These are phyloP conservation scores for Cichlasoma orientale DNA, from an alignment of 2,797 vertebrate genomes.

Conservation along the genomic window DNA sequence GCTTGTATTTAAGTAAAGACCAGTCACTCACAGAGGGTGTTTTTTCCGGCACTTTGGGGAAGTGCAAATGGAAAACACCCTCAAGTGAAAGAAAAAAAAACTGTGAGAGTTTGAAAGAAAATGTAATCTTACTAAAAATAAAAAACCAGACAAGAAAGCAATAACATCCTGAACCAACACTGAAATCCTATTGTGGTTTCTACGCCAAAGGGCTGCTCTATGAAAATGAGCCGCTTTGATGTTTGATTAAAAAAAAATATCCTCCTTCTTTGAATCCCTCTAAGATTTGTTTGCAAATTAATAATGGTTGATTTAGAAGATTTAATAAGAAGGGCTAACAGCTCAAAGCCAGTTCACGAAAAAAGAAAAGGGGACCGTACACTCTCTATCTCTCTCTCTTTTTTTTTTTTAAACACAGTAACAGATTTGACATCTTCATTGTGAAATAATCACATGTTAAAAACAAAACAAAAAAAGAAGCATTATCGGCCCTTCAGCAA, in stretches of 20 bases:
- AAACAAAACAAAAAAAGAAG: background rate
- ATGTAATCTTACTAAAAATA: conserved; percentile 62
- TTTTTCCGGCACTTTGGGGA: conserved; percentile 46
- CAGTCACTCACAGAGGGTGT: conserved; percentile 47
- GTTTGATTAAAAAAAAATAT: conserved; percentile 76
- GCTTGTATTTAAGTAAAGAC: conserved; percentile 60
- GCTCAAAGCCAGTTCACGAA: conserved; percentile 30
- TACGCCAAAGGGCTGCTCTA: conserved; percentile 59
- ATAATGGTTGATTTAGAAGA: conserved; percentile 61
- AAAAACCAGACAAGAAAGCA: conserved; percentile 57
- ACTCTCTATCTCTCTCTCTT: background rate
- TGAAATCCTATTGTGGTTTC: conserved; percentile 58
- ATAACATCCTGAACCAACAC: conserved; percentile 65
- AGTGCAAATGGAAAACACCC: conserved; percentile 69
- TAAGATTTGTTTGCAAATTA: conserved; percentile 67
- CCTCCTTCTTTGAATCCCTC: conserved; percentile 49
- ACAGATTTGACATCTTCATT: conserved; percentile 39
- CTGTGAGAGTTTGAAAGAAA: conserved; percentile 39
- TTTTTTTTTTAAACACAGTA: conserved; percentile 1
- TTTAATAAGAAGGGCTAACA: conserved; percentile 43
- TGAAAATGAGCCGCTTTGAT: conserved; percentile 75
- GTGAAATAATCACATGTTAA: conserved; percentile 18
- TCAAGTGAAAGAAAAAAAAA: conserved; percentile 37
- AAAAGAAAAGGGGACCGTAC: background rate
- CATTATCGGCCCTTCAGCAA: background rate